Evolutionary conservation across 1,140 invertebrate genomes (phyloP), one percentile per base, ranked within the genome.

Genomic region (Temnothorax curvispinosus): DNA sequence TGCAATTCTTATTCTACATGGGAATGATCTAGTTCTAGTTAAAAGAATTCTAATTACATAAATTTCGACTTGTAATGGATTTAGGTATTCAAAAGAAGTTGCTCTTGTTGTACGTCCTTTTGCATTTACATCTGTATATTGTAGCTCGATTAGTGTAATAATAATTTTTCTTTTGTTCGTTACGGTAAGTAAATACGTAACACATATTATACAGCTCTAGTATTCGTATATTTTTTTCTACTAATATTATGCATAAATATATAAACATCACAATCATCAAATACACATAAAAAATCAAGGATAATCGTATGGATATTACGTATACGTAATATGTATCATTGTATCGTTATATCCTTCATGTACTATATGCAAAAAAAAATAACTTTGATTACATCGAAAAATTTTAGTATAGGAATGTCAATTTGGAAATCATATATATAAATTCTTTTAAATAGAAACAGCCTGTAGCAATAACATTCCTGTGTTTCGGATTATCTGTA

Each of bases 1-100:
- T 15, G 5, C 9, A 65, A 67, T 1, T 18, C 0, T 64, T 7
- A 1, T 35, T 11, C 21, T 67, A 67, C 1, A 6, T 0, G 0
- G 0, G 4, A 44, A 44, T 67, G 1, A 27, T 13, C 5, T 44
- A 67, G 0, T n/a, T 13, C 5, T 44, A 67, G 0, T n/a, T 47
- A 47, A 67, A n/a, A 54, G 11, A 54, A n/a, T 52, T 52, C 1
- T 27, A 27, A 27, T 58, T 27, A 58, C 2, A 58, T 11, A 27
- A 58, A 27, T 58, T 58, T 27, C 27, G 2, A 58, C 52, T 2
- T 1, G 52, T 58, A 58, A 58, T 27, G 8, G 1, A 27, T 87
- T 71, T 35, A 88, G 87, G 38, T 88, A 65, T 35, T 76, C 76
- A 27, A 54, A 0, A 0, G 60, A 88, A n/a, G 41, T 62, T 15